A percentile compares a stretch with the other conserved stretches of the same genome.
These are phyloP conservation scores for Paragorgia papillata DNA, from an alignment of 92 coral and sea anemone genomes.

Conservation along the genomic window DNA sequence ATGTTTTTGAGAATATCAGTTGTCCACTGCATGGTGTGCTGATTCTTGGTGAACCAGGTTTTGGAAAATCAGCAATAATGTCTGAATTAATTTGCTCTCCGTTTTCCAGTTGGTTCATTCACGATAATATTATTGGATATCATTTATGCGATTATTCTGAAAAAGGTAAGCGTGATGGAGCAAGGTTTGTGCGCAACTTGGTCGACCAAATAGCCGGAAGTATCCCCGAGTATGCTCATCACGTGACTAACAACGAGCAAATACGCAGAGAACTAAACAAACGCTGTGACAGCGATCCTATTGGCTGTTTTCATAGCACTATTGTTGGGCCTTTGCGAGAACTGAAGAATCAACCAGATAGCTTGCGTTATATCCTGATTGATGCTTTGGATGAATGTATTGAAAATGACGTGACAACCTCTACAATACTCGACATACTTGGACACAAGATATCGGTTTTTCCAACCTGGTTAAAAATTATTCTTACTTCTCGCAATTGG, in stretches of 20 bases:
- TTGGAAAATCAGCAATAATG: slow-evolving; percentile 78
- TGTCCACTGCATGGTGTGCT: slow-evolving; percentile 46
- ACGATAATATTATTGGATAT: slow-evolving; percentile 74
- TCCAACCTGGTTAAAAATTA: slow-evolving; percentile 65
- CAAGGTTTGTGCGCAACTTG: slow-evolving; percentile 78
- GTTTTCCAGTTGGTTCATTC: slow-evolving; percentile 61
- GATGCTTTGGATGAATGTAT: slow-evolving; percentile 85
- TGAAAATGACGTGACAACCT: slow-evolving; percentile 15
- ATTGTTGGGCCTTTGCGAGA: slow-evolving; percentile 68
- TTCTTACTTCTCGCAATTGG: slow-evolving; percentile 70
- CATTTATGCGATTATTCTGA: slow-evolving; percentile 76
- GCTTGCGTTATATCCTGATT: slow-evolving; percentile 50
- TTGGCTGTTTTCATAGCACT: slow-evolving; percentile 74
- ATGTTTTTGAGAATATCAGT: not conserved
- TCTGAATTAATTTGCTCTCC: slow-evolving; percentile 83
- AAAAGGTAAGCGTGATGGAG: slow-evolving; percentile 70
- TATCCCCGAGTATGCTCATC: slow-evolving; percentile 53
- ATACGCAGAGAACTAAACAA: slow-evolving; percentile 52
- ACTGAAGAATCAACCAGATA: slow-evolving; percentile 20
- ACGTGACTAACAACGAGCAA: slow-evolving; percentile 41
- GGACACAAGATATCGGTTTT: slow-evolving; percentile 38
- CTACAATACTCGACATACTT: slow-evolving; percentile 56
- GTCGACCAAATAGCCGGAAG: slow-evolving; percentile 71
- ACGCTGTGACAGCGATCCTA: slow-evolving; percentile 46
- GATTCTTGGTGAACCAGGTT: slow-evolving; percentile 72